phyloP scores from a whole-genome alignment of 2,797 vertebrate genomes.

The Tamandua tetradactyla region DNA sequence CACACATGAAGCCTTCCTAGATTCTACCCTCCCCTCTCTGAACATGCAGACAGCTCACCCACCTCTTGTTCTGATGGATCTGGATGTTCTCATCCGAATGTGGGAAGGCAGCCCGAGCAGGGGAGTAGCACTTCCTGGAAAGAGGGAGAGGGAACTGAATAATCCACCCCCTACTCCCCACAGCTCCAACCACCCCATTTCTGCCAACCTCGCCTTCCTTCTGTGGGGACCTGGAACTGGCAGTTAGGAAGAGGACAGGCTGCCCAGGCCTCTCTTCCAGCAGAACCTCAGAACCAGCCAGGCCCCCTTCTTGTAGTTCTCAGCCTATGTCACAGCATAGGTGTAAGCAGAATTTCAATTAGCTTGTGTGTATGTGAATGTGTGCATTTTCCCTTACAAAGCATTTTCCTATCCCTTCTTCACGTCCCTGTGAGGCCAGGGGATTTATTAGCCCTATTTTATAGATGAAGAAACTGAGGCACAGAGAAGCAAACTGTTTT shows the following conservation, averaged over 20 bases:
- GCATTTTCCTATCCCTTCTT: neutral
- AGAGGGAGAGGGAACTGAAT: neutral
- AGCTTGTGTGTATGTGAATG: neutral
- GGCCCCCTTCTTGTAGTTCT: neutral
- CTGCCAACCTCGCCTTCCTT: neutral
- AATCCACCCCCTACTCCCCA: accelerated
- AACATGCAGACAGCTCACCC: neutral
- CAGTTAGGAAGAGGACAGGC: no score
- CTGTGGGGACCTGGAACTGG: neutral
- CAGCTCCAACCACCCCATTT: neutral
- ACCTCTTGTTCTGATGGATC: slow-evolving; percentile 20
- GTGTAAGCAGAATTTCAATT: neutral
- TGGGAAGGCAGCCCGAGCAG: neutral
- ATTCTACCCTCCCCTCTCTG: neutral
- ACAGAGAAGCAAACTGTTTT: neutral
- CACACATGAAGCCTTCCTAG: neutral
- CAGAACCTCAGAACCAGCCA: neutral
- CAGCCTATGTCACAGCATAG: neutral
- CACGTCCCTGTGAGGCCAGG: neutral
- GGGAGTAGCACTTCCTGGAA: slow-evolving; percentile 45
- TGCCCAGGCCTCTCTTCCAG: neutral
- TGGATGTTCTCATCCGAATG: slow-evolving; percentile 57
- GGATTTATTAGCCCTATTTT: neutral
- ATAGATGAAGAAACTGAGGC: neutral
- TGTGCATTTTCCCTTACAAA: neutral